Conservation (phyloP, 2,888 invertebrate species). For the Elegia similella region DNA sequence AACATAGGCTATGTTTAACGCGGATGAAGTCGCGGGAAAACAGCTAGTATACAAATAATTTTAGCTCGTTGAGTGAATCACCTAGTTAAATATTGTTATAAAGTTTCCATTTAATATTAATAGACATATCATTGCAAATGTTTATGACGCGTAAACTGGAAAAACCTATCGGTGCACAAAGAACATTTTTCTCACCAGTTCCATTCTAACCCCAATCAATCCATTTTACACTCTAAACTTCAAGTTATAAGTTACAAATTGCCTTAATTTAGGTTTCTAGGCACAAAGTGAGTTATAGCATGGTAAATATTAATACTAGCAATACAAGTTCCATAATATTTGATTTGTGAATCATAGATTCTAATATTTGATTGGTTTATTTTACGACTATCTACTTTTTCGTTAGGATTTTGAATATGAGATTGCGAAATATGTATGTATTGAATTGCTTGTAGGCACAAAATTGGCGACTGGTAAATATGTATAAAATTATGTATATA, state of each 20-base stretch:
- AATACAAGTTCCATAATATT: slow-evolving; percentile 4
- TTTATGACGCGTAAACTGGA: slow-evolving; percentile 5
- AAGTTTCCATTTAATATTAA: no score
- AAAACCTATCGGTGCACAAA: slow-evolving; percentile 8
- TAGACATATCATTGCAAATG: not conserved
- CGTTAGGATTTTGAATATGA: not conserved
- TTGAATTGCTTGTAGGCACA: no score
- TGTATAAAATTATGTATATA: no score
- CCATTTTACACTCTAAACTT: not conserved
- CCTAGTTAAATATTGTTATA: no score
- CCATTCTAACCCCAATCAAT: not conserved
- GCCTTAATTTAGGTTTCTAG: not conserved
- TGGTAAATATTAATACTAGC: slow-evolving; percentile 13
- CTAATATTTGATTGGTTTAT: slow-evolving; percentile 8
- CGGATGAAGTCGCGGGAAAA: no score
- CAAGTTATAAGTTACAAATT: not conserved
- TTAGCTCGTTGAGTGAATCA: no score
- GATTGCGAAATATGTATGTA: no score
- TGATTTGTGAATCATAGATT: slow-evolving; percentile 9
- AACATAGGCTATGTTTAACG: no score
- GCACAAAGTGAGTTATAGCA: not conserved
- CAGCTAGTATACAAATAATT: no score
- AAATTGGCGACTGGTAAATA: no score
- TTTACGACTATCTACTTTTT: not conserved
- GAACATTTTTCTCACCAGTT: slow-evolving; percentile 1